A percentile compares a stretch with the other conserved stretches of the same genome.
These are phyloP conservation scores for Cantharis flavilabris DNA, from an alignment of 2,888 invertebrate genomes.

Conservation along the genomic window DNA sequence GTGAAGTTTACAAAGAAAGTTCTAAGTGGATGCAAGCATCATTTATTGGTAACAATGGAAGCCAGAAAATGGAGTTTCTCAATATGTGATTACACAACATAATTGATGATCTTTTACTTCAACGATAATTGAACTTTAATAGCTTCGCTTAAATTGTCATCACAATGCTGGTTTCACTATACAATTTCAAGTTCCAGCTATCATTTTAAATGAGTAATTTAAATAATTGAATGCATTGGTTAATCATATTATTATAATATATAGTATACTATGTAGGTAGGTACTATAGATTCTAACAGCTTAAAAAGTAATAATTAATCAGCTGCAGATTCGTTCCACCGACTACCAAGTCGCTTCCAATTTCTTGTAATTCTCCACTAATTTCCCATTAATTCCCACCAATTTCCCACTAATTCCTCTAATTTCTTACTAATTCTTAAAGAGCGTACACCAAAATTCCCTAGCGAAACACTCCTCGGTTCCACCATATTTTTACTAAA, in stretches of 20 bases:
- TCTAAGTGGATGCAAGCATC: background rate
- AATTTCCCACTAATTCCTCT: too few relatives aligned
- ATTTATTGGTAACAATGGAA: background rate
- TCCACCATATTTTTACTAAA: background rate
- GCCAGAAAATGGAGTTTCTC: background rate
- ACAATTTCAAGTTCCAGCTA: background rate
- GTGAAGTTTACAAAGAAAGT: background rate
- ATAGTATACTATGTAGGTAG: too few relatives aligned
- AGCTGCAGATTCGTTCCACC: too few relatives aligned
- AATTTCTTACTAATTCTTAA: too few relatives aligned
- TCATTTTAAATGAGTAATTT: background rate
- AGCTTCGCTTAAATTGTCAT: background rate
- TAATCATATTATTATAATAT: background rate
- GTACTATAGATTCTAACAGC: background rate
- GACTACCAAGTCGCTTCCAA: too few relatives aligned
- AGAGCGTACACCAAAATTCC: too few relatives aligned
- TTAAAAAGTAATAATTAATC: too few relatives aligned
- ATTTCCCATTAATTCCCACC: too few relatives aligned
- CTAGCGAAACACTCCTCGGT: too few relatives aligned
- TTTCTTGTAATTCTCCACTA: too few relatives aligned
- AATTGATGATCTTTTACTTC: background rate
- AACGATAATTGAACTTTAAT: background rate
- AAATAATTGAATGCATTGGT: background rate
- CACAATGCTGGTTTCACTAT: background rate
- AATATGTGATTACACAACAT: background rate